Percentiles rank a stretch among this genome's conserved stretches.
Evolutionary conservation across 2,113 vertebrate genomes (phyloP).

Genomic region (Aviceda subcristata): DNA sequence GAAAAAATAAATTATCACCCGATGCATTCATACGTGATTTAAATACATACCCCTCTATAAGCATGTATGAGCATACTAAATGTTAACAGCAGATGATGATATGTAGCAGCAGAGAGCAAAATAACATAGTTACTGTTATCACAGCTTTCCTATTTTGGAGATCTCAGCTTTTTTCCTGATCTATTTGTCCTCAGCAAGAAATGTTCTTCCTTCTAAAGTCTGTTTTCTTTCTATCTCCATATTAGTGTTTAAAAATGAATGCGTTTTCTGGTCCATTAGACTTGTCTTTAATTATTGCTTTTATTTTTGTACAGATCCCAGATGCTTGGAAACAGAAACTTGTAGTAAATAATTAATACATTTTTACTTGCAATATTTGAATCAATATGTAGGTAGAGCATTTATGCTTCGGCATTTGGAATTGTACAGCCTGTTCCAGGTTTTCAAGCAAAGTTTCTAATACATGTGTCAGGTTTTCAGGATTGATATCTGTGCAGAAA

Average conservation of each 20-base stretch:
- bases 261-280: neutral
- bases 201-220: neutral
- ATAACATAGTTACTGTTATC: neutral
- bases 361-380: neutral
- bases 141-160: neutral
- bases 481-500: neutral
- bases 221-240: neutral
- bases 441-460: neutral
- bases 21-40: accelerated
- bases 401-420: neutral
- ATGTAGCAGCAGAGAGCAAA: neutral
- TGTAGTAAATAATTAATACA: neutral
- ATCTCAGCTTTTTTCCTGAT: neutral
- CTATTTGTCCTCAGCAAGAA: neutral
- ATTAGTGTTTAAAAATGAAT: neutral
- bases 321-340: neutral
- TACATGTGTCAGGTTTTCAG: neutral
- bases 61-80: no score
- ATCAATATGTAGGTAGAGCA: neutral
- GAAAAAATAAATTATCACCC: neutral
- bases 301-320: neutral
- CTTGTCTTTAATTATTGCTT: neutral
- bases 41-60: neutral
- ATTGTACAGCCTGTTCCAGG: neutral
- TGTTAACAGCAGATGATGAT: neutral